phyloP scores from a whole-genome alignment of 2,797 vertebrate genomes.

The Cheirogaleus major region DNA sequence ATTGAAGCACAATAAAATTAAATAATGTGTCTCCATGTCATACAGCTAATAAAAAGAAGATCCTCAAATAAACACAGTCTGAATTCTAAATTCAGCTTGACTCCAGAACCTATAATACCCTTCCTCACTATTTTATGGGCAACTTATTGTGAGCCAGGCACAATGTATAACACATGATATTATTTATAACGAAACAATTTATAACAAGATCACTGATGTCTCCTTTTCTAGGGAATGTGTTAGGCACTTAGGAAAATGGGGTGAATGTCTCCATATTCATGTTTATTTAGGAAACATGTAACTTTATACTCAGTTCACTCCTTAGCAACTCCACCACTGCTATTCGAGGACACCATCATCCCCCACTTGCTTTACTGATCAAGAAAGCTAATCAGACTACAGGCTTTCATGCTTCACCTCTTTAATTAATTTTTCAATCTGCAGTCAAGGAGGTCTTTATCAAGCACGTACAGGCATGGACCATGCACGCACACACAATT shows the following conservation, averaged over 20 bases:
- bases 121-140: not conserved
- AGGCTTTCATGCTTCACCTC: not conserved
- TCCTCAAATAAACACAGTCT: not conserved
- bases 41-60: not conserved
- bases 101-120: not conserved
- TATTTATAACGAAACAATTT: not conserved
- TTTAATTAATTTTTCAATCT: not conserved
- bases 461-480: not conserved
- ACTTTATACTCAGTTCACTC: not conserved
- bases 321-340: not conserved
- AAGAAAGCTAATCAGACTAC: not conserved
- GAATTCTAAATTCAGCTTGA: not conserved
- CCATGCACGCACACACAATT: not conserved
- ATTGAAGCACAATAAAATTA: not conserved
- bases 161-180: not conserved
- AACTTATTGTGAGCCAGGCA: not conserved
- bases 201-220: not conserved
- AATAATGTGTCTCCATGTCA: not conserved
- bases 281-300: not conserved
- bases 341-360: too few species aligned
- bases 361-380: not conserved
- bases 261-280: not conserved
- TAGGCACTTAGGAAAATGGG: not conserved
- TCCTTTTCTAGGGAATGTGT: not conserved
- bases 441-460: not conserved